Evolutionary conservation across 2,113 vertebrate species (phyloP).

Genomic region (Hemiscyllium ocellatum): DNA sequence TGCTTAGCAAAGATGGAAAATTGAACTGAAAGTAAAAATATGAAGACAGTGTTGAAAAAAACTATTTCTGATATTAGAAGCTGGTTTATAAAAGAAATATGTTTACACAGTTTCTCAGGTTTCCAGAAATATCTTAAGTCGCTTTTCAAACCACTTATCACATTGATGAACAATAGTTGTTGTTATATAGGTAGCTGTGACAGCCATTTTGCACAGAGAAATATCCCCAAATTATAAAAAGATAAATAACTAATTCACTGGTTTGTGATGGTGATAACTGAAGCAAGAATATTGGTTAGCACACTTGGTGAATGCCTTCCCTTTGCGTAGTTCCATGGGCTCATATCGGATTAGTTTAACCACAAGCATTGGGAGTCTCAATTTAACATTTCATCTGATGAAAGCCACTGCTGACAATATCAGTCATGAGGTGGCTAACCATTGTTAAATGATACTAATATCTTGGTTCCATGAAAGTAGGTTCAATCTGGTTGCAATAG

Average conservation of each 20-base stretch:
- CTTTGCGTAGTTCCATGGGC: background rate
- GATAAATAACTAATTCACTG: background rate
- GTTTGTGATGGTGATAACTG: background rate
- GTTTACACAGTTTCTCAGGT: background rate
- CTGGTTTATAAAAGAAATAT: background rate
- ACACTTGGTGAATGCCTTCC: background rate
- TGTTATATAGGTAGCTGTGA: background rate
- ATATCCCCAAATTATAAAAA: background rate
- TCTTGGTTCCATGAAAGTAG: background rate
- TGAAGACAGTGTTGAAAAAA: background rate
- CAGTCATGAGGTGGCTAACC: background rate
- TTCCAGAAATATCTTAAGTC: background rate
- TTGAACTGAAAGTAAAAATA: background rate
- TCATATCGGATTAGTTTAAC: background rate
- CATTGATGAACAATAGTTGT: background rate
- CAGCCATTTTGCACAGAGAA: background rate
- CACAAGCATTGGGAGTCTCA: too few species aligned
- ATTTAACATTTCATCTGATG: background rate
- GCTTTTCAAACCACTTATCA: background rate
- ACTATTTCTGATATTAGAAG: background rate
- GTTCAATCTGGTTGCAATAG: constrained; percentile 9
- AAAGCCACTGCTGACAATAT: background rate
- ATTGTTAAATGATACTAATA: background rate
- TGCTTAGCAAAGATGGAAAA: background rate
- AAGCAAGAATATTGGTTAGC: background rate